These are phyloP conservation scores for Physella acuta DNA, from an alignment of 1,140 invertebrate genomes.

Conservation along the genomic window DNA sequence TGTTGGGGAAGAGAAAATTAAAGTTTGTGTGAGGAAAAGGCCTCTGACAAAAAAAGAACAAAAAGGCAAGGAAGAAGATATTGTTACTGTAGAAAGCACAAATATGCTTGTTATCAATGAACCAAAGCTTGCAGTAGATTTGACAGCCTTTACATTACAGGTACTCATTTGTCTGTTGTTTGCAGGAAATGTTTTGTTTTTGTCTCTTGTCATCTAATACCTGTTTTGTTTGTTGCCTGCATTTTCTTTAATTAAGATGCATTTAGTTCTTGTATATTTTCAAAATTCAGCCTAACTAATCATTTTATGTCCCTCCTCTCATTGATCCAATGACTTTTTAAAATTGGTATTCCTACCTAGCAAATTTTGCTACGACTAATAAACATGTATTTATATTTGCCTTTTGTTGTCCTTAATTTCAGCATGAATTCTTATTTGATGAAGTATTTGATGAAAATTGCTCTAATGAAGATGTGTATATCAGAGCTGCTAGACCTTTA, in stretches of 20 bases:
- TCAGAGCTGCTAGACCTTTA: constrained; percentile 50
- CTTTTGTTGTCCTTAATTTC: constrained; percentile 36
- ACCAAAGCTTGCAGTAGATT: constrained; percentile 93
- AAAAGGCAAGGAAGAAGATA: constrained; percentile 77
- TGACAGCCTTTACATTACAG: constrained; percentile 81
- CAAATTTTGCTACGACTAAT: background rate
- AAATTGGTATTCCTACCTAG: no score
- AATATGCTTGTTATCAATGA: constrained; percentile 94
- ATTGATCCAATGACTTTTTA: no score
- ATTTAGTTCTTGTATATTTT: no score
- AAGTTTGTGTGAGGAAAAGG: constrained; percentile 94
- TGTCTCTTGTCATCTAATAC: no score
- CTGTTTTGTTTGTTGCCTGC: no score
- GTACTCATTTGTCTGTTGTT: constrained; percentile 32
- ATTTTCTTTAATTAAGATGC: no score
- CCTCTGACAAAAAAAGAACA: constrained; percentile 85
- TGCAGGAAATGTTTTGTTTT: no score
- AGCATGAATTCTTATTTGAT: constrained; percentile 60
- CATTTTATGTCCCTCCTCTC: no score
- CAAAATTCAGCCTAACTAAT: no score
- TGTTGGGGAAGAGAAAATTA: constrained; percentile 67
- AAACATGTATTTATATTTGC: background rate
- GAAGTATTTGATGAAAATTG: constrained; percentile 57
- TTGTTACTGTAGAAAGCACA: constrained; percentile 89
- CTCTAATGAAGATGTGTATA: constrained; percentile 58